Conservation (phyloP, 2,797 vertebrate species). For the Natrix natrix region DNA sequence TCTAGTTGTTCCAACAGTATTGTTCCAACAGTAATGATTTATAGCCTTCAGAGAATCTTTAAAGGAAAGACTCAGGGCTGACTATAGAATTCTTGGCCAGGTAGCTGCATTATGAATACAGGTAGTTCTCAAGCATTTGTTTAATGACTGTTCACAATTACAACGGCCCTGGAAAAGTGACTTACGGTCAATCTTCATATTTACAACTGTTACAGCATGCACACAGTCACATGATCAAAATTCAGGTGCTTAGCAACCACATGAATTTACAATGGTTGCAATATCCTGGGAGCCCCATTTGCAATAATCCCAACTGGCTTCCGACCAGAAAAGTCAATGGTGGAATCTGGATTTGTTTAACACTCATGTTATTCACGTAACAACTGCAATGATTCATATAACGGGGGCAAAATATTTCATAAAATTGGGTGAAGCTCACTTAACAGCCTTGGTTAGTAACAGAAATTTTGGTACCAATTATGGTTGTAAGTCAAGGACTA, state of each 20-base stretch:
- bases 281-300: neutral
- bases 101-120: neutral
- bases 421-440: neutral
- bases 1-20: constrained; percentile 71
- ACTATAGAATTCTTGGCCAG: neutral
- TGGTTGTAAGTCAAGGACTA: neutral
- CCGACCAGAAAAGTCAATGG: neutral
- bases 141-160: neutral
- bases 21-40: constrained; percentile 91
- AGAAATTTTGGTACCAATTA: neutral
- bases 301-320: neutral
- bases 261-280: neutral
- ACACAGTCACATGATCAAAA: neutral
- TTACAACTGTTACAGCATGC: neutral
- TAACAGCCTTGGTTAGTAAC: neutral
- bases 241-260: neutral
- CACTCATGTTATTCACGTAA: neutral
- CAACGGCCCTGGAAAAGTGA: neutral
- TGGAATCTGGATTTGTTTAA: neutral
- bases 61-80: too few relatives aligned
- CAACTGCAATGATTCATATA: neutral
- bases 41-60: constrained; percentile 77
- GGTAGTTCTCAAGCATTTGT: neutral
- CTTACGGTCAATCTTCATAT: neutral
- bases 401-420: neutral